These are phyloP conservation scores for Denticeps clupeoides DNA, from an alignment of 2,797 vertebrate genomes.

Conservation along the genomic window DNA sequence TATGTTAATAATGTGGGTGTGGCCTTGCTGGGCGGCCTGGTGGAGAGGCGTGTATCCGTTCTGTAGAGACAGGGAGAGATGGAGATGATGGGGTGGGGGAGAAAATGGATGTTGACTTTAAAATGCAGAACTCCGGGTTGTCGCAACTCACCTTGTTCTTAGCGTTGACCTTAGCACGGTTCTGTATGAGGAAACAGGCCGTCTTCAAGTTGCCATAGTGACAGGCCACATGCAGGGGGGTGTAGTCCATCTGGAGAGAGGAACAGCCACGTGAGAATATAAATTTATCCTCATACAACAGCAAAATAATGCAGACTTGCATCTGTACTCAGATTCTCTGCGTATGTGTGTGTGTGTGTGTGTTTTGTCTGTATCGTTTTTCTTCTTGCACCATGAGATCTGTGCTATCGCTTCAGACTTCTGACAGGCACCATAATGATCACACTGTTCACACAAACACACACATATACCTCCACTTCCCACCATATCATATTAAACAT, in stretches of 20 bases:
- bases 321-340: too few species aligned
- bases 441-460: neutral
- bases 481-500: too few species aligned
- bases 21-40: slow-evolving; percentile 93
- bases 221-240: slow-evolving; percentile 88
- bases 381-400: too few species aligned
- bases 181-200: slow-evolving; percentile 85
- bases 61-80: slow-evolving; percentile 41
- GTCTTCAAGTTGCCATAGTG: slow-evolving; percentile 96
- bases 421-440: neutral
- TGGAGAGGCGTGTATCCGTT: slow-evolving; percentile 91
- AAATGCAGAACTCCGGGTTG: too few species aligned
- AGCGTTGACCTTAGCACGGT: slow-evolving; percentile 78
- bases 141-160: slow-evolving; percentile 89
- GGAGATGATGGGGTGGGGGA: neutral
- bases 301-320: too few species aligned
- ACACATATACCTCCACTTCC: neutral
- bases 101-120: too few species aligned
- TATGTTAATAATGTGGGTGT: slow-evolving; percentile 91
- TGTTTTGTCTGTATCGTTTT: too few species aligned
- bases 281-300: too few species aligned
- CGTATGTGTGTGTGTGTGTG: too few species aligned
- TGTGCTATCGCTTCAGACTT: neutral
- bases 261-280: slow-evolving; percentile 5
- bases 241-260: slow-evolving; percentile 78